These are phyloP conservation scores for Brachyhypopomus occidentalis DNA, from an alignment of 2,113 vertebrate species.

Conservation along the genomic window DNA sequence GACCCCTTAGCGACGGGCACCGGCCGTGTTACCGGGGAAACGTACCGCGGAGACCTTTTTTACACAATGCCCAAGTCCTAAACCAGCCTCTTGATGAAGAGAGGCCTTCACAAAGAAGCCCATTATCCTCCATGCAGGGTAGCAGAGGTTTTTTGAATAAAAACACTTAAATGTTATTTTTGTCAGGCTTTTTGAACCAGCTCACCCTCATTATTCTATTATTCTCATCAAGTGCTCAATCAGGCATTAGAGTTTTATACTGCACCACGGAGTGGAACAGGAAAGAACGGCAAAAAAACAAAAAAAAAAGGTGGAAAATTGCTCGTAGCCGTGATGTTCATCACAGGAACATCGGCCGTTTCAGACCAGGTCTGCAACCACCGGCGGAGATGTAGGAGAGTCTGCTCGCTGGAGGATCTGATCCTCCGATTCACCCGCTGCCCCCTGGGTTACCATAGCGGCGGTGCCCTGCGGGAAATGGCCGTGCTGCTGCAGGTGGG, in stretches of 20 bases:
- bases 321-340: conserved; percentile 26
- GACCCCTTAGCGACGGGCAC: conserved; percentile 61
- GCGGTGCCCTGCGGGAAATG: background rate
- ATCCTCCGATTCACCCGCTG: background rate
- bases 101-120: conserved; percentile 58
- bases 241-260: conserved; percentile 53
- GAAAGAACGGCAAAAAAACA: background rate
- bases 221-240: conserved; percentile 62
- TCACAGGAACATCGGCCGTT: conserved; percentile 3
- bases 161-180: conserved; percentile 61
- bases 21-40: conserved; percentile 61
- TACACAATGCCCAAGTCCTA: conserved; percentile 61
- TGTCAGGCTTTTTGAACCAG: conserved; percentile 55
- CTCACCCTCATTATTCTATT: conserved; percentile 62
- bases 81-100: conserved; percentile 59
- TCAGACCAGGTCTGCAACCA: background rate
- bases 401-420: background rate
- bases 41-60: conserved; percentile 58
- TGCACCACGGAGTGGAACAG: conserved; percentile 28
- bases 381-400: background rate
- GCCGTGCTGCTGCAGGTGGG: conserved; percentile 39
- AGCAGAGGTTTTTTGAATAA: conserved; percentile 61
- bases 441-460: background rate
- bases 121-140: conserved; percentile 58
- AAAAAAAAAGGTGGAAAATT: background rate